Conservation (phyloP, 2,797 vertebrate species). For the Rhinogobio ventralis region DNA sequence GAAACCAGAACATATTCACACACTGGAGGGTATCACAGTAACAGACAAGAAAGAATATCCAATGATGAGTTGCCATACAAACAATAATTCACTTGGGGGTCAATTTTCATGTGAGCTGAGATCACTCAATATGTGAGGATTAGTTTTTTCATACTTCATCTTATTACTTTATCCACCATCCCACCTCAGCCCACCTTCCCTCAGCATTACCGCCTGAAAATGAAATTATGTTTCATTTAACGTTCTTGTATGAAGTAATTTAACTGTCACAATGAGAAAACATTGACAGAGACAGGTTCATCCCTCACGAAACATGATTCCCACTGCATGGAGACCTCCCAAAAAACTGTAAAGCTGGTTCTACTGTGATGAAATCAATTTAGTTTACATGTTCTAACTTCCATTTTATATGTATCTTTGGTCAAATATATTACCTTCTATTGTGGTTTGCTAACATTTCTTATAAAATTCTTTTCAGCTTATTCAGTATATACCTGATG, state of each 20-base stretch:
- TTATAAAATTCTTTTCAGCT: not conserved
- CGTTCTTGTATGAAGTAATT: not conserved
- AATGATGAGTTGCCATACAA: not conserved
- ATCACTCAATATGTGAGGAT: conserved; percentile 7
- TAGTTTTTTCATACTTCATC: not conserved
- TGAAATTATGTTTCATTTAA: conserved; percentile 28
- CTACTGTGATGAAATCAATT: conserved; percentile 8
- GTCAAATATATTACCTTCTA: not conserved
- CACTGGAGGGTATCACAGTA: not conserved
- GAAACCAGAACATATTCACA: conserved; percentile 21
- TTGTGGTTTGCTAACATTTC: not conserved
- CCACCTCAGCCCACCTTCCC: not conserved
- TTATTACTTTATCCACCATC: not conserved
- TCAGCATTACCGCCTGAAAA: conserved; percentile 8
- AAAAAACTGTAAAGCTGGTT: not conserved
- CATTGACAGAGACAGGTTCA: not conserved
- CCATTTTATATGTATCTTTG: not conserved
- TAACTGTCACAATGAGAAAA: conserved; percentile 9
- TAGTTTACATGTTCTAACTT: conserved; percentile 6
- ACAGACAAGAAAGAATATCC: not conserved
- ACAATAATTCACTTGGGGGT: not conserved
- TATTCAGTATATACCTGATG: not conserved
- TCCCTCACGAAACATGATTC: not conserved
- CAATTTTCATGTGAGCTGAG: not conserved
- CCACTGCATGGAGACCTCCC: not conserved